Percentiles rank a stretch among this genome's conserved stretches.
Conservation (phyloP, 2,797 vertebrate species). For the Liparis tanakae region DNA sequence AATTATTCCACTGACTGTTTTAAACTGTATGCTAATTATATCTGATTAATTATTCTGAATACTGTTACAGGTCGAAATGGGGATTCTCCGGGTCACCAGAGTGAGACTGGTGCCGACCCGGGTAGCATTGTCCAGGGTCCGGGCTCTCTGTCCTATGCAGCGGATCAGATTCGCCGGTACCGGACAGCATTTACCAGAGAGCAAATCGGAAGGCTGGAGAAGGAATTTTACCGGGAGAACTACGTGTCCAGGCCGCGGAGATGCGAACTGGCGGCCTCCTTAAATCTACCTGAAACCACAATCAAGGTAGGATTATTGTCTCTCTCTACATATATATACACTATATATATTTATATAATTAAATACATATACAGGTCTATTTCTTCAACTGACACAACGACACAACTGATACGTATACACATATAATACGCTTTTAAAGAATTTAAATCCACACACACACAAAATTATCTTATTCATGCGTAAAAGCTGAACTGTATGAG, state of each 20-base stretch:
- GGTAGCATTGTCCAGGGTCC: conserved; percentile 83
- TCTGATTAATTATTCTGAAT: conserved; percentile 27
- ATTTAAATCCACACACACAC: background rate
- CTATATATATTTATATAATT: too few relatives aligned
- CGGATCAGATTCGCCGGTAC: conserved; percentile 97
- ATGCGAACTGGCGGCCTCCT: conserved; percentile 94
- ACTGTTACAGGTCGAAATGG: conserved; percentile 73
- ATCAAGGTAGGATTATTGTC: conserved; percentile 88
- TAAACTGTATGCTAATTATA: background rate
- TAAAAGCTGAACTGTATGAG: conserved; percentile 33
- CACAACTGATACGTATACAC: background rate
- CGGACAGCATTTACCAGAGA: conserved; percentile 97
- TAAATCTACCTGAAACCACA: conserved; percentile 97
- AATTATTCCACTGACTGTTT: background rate
- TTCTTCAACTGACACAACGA: background rate
- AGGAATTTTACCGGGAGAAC: conserved; percentile 98
- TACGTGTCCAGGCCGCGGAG: conserved; percentile 96
- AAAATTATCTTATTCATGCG: conserved; percentile 14
- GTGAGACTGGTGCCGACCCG: conserved; percentile 72
- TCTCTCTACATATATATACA: too few relatives aligned
- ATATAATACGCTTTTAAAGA: background rate
- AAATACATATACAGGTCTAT: background rate
- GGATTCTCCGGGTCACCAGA: conserved; percentile 76
- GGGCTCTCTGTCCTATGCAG: conserved; percentile 88
- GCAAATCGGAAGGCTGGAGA: conserved; percentile 96